phyloP scores from a whole-genome alignment of 2,113 vertebrate species.

The Pseudolaguvia tuberculata region DNA sequence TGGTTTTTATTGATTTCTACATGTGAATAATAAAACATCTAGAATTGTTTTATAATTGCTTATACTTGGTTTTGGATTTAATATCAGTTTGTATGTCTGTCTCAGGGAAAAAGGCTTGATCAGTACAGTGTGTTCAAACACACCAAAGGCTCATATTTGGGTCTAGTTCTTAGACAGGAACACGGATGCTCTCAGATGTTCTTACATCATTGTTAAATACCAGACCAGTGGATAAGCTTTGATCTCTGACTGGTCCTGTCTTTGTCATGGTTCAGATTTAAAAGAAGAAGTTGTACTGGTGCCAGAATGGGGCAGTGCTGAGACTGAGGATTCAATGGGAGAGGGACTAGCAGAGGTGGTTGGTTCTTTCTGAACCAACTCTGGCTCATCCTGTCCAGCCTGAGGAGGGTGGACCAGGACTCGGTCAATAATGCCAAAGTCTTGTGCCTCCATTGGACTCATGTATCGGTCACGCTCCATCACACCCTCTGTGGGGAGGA shows the following conservation, averaged over 20 bases:
- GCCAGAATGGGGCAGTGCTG: conserved; percentile 36
- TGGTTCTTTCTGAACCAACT: conserved; percentile 78
- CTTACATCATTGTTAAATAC: not conserved
- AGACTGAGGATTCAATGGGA: conserved; percentile 44
- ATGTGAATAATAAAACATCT: not conserved
- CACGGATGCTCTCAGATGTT: not conserved
- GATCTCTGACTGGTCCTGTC: not conserved
- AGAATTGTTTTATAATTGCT: not conserved
- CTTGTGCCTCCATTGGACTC: conserved; percentile 89
- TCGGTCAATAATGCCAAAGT: conserved; percentile 84
- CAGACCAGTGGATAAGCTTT: not conserved
- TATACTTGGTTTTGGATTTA: not conserved
- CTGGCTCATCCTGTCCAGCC: conserved; percentile 82
- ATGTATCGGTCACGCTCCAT: conserved; percentile 93
- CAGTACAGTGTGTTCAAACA: not conserved
- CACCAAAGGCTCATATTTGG: not conserved
- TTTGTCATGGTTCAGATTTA: conserved; percentile 63
- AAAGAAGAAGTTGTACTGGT: conserved; percentile 57
- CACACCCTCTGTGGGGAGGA: conserved; percentile 66
- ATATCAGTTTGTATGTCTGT: not conserved
- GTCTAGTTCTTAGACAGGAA: not conserved
- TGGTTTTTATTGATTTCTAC: not conserved
- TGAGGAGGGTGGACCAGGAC: conserved; percentile 88
- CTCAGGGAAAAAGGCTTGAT: not conserved
- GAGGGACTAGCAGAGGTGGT: conserved; percentile 32